Conservation (phyloP, 2,888 invertebrate genomes). For the Teleogryllus oceanicus region DNA sequence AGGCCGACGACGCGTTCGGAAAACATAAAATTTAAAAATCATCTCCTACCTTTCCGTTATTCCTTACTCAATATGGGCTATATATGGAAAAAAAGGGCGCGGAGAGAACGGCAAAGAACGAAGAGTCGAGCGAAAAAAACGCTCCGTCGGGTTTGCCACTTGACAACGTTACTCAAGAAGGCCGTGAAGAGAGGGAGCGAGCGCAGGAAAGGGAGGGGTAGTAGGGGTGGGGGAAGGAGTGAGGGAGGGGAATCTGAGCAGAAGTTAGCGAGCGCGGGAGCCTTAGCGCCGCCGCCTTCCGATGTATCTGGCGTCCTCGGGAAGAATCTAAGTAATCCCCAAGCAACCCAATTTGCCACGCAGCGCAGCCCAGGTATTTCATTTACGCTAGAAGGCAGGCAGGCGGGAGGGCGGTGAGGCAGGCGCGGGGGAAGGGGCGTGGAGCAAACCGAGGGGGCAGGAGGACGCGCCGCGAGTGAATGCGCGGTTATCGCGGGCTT, state of each 20-base stretch:
- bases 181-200: too few species aligned
- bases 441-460: too few species aligned
- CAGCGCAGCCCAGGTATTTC: not conserved
- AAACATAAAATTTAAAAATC: slow-evolving; percentile 9
- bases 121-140: not conserved
- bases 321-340: not conserved
- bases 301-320: not conserved
- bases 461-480: too few species aligned
- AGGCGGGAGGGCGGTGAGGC: not conserved
- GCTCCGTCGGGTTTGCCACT: not conserved
- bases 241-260: too few species aligned
- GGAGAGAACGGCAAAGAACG: not conserved
- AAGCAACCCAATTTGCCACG: slow-evolving; percentile 4
- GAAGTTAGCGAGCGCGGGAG: too few species aligned
- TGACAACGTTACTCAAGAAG: not conserved
- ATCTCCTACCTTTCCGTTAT: not conserved
- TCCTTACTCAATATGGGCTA: too few species aligned
- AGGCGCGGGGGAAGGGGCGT: not conserved
- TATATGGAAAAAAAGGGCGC: not conserved
- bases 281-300: not conserved
- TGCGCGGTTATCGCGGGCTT: too few species aligned
- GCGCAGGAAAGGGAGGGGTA: too few species aligned
- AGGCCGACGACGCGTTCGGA: not conserved
- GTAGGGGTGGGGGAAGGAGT: too few species aligned
- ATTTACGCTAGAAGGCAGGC: not conserved